Evolutionary conservation across 2,888 invertebrate genomes (phyloP), one percentile per base, ranked within the genome.

Genomic region (Ethmia dodecea): DNA sequence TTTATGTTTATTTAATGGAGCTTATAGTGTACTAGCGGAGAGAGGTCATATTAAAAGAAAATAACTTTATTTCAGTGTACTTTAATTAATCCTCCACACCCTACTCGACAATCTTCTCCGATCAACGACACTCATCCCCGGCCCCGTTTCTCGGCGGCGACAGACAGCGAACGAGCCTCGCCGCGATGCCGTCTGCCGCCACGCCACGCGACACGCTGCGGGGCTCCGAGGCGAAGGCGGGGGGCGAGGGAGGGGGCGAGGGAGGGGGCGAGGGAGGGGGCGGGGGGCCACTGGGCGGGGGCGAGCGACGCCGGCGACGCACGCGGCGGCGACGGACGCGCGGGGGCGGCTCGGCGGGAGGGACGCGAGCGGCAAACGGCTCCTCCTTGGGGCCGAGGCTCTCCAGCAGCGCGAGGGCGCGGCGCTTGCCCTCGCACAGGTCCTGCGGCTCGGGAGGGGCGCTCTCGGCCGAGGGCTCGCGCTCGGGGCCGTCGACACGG

Each of bases 351-450:
- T 28, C 24, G 24, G 5, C 5, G 24, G 24, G 24, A 34, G 25
- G 40, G 43, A 20, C 30, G 22, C 13, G 12, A 30, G 35, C 37
- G 43, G 35, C 31, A 34, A 14, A 34, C 29, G 9, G 37, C 34
- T 35, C 6, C 24, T 10, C 27, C 34, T 35, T 5, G 36, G 10
- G 38, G 33, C 29, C 33, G 30, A 24, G 33, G 37, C 32, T 42
- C 14, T 44, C 52, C n/a, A 53, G 44, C 41, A 55, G 27, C 5
- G 28, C 28, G 1, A 57, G 49, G 11, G 59, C 56, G 16, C 40
- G 50, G 13, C 39, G 47, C 45, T 60, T 64, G 25, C 46, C 35
- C 24, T 43, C 47, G 3, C 31, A 28, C 20, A 59, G 49, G 30
- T 31, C 6, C 15, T 12, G 29, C n/a, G 16, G 3, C 29, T 27